These are phyloP conservation scores for Chaetura pelagica DNA, from an alignment of 2,113 vertebrate genomes.

Conservation along the genomic window DNA sequence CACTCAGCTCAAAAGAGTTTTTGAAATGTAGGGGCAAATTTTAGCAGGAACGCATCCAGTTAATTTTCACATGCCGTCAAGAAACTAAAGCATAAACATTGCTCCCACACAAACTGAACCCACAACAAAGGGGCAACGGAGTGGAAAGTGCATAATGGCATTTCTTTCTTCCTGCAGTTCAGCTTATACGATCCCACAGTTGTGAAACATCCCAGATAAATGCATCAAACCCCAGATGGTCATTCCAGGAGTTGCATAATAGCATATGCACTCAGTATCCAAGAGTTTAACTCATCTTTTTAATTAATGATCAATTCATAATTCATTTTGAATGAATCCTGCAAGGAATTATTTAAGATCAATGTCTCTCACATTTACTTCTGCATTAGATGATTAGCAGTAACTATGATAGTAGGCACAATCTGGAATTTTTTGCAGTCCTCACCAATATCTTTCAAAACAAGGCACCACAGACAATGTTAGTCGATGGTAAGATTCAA, in stretches of 20 bases:
- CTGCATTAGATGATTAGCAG: not conserved
- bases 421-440: not conserved
- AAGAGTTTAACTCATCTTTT: not conserved
- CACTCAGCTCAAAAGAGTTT: not conserved
- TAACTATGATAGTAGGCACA: not conserved
- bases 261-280: accelerated
- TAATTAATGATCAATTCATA: not conserved
- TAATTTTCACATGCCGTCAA: not conserved
- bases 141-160: not conserved
- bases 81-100: not conserved
- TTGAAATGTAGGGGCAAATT: not conserved
- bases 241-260: not conserved
- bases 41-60: not conserved
- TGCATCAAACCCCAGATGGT: not conserved
- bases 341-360: not conserved
- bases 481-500: not conserved
- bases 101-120: not conserved
- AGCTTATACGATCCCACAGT: not conserved
- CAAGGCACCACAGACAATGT: not conserved
- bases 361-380: not conserved
- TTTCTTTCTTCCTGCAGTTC: not conserved
- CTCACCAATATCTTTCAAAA: not conserved
- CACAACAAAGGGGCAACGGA: not conserved
- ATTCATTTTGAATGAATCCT: not conserved
- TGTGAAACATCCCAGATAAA: not conserved